Evolutionary conservation across 1,140 invertebrate species (phyloP).

Genomic region (Melanaphis sacchari): DNA sequence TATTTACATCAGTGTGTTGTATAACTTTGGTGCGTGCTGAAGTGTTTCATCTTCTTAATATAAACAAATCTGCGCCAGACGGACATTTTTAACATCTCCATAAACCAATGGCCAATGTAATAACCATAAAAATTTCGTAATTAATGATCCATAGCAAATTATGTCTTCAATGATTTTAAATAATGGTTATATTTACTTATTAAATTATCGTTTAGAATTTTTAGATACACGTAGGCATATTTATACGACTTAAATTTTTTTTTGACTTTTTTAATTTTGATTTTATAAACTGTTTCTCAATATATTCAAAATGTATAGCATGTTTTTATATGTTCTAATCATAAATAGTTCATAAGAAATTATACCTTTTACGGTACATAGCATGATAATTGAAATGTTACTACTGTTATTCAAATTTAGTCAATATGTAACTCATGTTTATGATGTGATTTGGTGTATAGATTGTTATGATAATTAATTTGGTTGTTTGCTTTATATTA

Average conservation of each 20-base stretch:
- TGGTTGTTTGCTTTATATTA: neutral
- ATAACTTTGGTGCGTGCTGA: slow-evolving; percentile 10
- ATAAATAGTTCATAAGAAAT: neutral
- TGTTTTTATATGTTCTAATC: neutral
- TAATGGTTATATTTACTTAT: neutral
- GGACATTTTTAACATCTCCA: neutral
- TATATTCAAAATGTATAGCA: neutral
- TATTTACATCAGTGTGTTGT: neutral
- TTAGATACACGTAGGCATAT: neutral
- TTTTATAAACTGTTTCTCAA: neutral
- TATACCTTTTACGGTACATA: neutral
- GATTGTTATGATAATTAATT: neutral
- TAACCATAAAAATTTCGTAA: neutral
- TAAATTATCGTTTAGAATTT: neutral
- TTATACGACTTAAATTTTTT: neutral
- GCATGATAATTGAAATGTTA: neutral
- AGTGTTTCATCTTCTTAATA: neutral
- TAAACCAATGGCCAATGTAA: neutral
- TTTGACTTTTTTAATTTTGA: neutral
- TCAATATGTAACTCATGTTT: neutral
- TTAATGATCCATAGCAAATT: neutral
- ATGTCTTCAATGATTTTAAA: neutral
- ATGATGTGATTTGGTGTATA: too few species aligned
- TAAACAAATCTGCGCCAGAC: neutral
- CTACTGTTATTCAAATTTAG: neutral